Percentiles rank a stretch among this genome's conserved stretches.
Conservation (phyloP, 1,140 invertebrate genomes). For the Saxidomus purpurata region DNA sequence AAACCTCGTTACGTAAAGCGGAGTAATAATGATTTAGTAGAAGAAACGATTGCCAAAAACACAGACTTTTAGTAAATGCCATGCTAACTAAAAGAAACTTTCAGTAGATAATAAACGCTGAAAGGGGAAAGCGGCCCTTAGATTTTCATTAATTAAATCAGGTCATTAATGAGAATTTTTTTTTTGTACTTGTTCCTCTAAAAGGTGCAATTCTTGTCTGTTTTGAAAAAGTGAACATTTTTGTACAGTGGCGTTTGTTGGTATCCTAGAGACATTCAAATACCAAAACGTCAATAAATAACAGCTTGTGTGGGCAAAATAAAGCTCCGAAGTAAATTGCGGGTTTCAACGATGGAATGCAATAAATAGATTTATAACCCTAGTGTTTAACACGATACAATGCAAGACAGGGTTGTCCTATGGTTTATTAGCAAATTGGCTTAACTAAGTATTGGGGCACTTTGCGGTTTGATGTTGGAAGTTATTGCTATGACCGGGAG, state of each 20-base stretch:
- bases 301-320: constrained; percentile 26
- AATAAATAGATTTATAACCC: constrained; percentile 18
- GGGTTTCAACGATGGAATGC: constrained; percentile 22
- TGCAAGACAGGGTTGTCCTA: neutral
- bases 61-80: no score
- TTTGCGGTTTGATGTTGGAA: constrained; percentile 19
- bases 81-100: no score
- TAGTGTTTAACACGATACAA: constrained; percentile 9
- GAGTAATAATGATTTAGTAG: no score
- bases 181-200: no score
- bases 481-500: neutral
- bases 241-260: neutral
- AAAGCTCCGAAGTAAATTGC: neutral
- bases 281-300: constrained; percentile 2
- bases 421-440: constrained; percentile 4
- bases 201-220: neutral
- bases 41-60: no score
- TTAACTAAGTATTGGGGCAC: neutral
- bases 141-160: no score
- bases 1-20: no score
- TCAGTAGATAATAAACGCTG: no score
- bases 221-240: neutral
- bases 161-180: no score
- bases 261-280: neutral
- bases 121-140: no score